Base-by-base conservation (phyloP, 2,888 invertebrate genomes). In the Zootermopsis nevadensis region DNA sequence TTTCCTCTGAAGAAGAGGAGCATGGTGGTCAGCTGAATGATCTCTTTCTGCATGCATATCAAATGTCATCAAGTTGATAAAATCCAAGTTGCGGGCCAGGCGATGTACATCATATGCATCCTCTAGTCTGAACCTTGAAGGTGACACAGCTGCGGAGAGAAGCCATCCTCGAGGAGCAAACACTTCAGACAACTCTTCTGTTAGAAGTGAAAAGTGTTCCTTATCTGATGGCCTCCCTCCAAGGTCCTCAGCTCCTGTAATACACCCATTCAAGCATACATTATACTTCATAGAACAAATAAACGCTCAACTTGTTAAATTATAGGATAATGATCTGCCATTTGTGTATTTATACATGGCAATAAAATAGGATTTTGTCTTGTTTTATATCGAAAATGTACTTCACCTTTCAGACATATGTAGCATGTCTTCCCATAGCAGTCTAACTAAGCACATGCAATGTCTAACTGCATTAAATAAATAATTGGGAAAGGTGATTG, bases 41-140 rank as follows among this genome's bases (percentile, higher is more conserved):
- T 89, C 89, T 85, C 88, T 87, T 24, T 90, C 91, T 79, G 91
- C 90, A 84, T 92, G 90, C 85, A 92, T 89, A 87, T 93, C 92
- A 90, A 93, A 96, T 0, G 94, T 93, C 89, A 94, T 93, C 8
- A 96, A 88, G 66, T 94, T 92, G 2, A 95, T 91, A 86, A 94
- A 93, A 88, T 95, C 95, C 0, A 93, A 92, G 24, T 92, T 72
- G 92, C 91, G 81, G n/a, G 80, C 76, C 0, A 95, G 89, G 77
- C 92, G 92, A 22, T 90, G 89, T 2, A 94, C 91, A 83, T 94
- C 92, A 86, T 93, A 94, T 0, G 93, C 93, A 86, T 94, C 94
- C 86, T 94, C 94, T 69, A 94, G 91, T 86, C 93, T 91, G 86
- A 89, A 91, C 91, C 90, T 92, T 60, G 92, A 92, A 79, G 92